Conservation (phyloP, 2,113 vertebrate species). For the Anser brachyrhynchus region DNA sequence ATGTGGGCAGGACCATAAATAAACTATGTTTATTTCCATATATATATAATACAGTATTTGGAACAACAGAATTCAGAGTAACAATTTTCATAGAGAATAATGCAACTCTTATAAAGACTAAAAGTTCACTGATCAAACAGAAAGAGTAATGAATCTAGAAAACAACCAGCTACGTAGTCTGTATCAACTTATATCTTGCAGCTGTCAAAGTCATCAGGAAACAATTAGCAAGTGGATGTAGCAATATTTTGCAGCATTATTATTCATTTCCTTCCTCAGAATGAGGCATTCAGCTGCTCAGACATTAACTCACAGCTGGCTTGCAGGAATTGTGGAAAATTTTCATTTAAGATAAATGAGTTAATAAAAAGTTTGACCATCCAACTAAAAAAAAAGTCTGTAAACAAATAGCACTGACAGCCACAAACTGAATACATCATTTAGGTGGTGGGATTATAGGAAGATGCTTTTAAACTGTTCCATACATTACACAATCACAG, state of each 20-base stretch:
- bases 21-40: neutral
- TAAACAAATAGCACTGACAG: neutral
- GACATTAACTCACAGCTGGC: neutral
- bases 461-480: neutral
- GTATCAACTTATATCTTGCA: neutral
- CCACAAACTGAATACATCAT: neutral
- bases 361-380: neutral
- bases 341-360: neutral
- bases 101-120: neutral
- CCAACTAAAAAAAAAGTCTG: neutral
- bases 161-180: neutral
- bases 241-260: neutral
- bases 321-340: neutral
- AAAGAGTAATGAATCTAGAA: neutral
- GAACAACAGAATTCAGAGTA: neutral
- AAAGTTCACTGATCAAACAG: neutral
- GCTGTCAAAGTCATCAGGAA: constrained; percentile 14
- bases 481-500: neutral
- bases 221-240: neutral
- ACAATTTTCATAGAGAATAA: neutral
- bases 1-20: rapidly evolving
- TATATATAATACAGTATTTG: neutral
- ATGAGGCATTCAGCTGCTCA: neutral
- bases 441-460: neutral
- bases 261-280: neutral